phyloP scores from a whole-genome alignment of 1,140 invertebrate genomes.

The Portunus trituberculatus region DNA sequence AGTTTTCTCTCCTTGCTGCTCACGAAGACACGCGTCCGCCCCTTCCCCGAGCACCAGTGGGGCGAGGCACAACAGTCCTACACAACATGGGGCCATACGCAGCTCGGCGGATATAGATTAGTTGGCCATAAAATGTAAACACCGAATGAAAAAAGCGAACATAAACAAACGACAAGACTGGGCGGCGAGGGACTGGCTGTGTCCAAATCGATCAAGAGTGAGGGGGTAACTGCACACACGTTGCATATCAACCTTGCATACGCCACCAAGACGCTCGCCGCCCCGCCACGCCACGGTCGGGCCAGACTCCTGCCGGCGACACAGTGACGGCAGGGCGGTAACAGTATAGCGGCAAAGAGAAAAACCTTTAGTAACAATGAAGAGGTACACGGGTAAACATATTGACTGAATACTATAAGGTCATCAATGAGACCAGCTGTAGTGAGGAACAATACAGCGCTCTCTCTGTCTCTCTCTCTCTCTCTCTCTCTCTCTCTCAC shows the following conservation, averaged over 20 bases:
- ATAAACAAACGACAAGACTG: slow-evolving; percentile 45
- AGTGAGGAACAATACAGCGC: neutral
- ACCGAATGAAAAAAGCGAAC: slow-evolving; percentile 8
- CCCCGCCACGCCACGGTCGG: neutral
- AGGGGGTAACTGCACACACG: slow-evolving; percentile 70
- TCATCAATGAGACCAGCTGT: neutral
- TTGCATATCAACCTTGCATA: slow-evolving; percentile 71
- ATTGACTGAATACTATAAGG: neutral
- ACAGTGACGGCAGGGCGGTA: neutral
- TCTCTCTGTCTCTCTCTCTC: neutral
- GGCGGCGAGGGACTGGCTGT: slow-evolving; percentile 29
- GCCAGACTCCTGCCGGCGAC: neutral
- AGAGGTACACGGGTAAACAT: neutral
- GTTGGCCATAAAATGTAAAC: slow-evolving; percentile 56
- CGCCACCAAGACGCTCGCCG: slow-evolving; percentile 45
- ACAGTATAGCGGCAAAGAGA: neutral
- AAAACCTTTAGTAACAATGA: neutral
- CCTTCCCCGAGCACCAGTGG: neutral
- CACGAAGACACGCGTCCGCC: neutral
- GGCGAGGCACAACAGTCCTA: neutral
- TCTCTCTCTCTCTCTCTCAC: neutral
- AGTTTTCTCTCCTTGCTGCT: slow-evolving; percentile 33
- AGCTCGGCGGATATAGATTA: slow-evolving; percentile 54
- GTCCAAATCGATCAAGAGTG: slow-evolving; percentile 67
- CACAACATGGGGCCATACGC: slow-evolving; percentile 9